phyloP scores from a whole-genome alignment of 2,888 invertebrate species.

The Eulithis testata region DNA sequence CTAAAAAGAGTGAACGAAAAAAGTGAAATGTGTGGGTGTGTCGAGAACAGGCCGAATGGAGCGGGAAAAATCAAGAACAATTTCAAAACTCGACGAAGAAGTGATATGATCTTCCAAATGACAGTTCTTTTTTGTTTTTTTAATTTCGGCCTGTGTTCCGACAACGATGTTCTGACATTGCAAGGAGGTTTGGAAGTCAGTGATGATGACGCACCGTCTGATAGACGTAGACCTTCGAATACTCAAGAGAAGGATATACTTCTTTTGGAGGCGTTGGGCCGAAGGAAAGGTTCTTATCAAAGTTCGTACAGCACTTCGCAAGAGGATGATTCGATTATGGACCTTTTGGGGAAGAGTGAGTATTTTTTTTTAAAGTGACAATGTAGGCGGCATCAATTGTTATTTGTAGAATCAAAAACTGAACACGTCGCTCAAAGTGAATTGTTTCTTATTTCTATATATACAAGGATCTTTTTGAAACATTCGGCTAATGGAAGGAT shows the following conservation, averaged over 20 bases:
- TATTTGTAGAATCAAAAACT: no score
- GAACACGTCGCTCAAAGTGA: no score
- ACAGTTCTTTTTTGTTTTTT: slow-evolving; percentile 54
- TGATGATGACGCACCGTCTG: slow-evolving; percentile 64
- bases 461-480: no score
- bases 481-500: no score
- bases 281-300: slow-evolving; percentile 85
- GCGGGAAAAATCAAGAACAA: slow-evolving; percentile 63
- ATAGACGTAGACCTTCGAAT: slow-evolving; percentile 81
- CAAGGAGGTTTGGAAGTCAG: slow-evolving; percentile 72
- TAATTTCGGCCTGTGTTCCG: slow-evolving; percentile 57
- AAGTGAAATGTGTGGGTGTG: slow-evolving; percentile 60
- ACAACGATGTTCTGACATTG: slow-evolving; percentile 76
- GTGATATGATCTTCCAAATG: slow-evolving; percentile 36
- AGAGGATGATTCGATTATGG: slow-evolving; percentile 90
- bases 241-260: slow-evolving; percentile 91
- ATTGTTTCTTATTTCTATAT: no score
- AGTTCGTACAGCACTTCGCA: slow-evolving; percentile 70
- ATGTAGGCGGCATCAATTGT: no score
- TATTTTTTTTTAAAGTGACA: slow-evolving; percentile 34
- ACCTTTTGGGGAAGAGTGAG: slow-evolving; percentile 94
- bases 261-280: slow-evolving; percentile 88
- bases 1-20: slow-evolving; percentile 47
- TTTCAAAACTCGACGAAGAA: slow-evolving; percentile 70
- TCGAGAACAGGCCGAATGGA: slow-evolving; percentile 54